Conservation (phyloP, 2,888 invertebrate species). For the Acronicta psi region DNA sequence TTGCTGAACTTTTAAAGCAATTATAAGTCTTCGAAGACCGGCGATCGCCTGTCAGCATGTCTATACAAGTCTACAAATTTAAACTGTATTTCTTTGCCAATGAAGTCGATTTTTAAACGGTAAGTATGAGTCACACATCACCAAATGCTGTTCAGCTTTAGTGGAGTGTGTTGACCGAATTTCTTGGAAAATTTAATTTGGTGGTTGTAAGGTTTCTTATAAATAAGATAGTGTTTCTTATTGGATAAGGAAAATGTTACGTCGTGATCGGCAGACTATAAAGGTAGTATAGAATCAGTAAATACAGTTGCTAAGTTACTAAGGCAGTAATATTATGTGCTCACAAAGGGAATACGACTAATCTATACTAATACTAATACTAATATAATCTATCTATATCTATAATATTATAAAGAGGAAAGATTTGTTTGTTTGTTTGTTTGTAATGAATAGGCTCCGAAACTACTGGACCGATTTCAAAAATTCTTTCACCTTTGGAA, state of each 20-base stretch:
- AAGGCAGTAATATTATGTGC: too few relatives aligned
- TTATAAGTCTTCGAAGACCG: constrained; percentile 51
- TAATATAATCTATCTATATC: too few relatives aligned
- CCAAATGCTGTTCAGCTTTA: constrained; percentile 23
- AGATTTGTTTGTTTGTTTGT: too few relatives aligned
- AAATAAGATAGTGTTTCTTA: constrained; percentile 17
- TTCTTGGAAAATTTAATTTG: constrained; percentile 47
- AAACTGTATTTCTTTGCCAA: not conserved
- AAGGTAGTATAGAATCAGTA: not conserved
- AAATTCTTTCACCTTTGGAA: too few relatives aligned
- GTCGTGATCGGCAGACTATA: not conserved
- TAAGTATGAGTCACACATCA: not conserved
- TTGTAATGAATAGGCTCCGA: too few relatives aligned
- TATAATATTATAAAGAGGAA: too few relatives aligned
- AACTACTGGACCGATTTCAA: too few relatives aligned
- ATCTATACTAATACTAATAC: too few relatives aligned
- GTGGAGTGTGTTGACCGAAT: constrained; percentile 26
- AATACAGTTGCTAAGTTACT: too few relatives aligned
- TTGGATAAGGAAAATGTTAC: not conserved
- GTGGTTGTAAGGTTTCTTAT: constrained; percentile 43
- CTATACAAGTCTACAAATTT: constrained; percentile 7
- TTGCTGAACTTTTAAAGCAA: constrained; percentile 49
- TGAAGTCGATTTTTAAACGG: constrained; percentile 16
- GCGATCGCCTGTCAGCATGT: constrained; percentile 32
- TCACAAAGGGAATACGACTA: too few relatives aligned